Evolutionary conservation across 2,113 vertebrate genomes (phyloP).

Genomic region (Callionymus lyra): DNA sequence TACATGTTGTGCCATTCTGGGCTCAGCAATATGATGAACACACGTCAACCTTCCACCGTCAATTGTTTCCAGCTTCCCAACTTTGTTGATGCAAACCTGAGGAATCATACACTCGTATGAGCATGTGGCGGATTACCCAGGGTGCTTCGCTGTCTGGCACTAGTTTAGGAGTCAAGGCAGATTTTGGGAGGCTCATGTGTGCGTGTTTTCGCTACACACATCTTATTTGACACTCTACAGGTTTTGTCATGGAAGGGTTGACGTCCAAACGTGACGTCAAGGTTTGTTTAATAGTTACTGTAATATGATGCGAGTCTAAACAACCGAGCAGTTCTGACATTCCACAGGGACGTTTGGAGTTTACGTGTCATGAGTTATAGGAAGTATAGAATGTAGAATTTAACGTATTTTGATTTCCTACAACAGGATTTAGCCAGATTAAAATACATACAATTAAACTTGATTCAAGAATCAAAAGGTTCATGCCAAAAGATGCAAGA

Average conservation of each 20-base stretch:
- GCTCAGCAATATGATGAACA: conserved; percentile 41
- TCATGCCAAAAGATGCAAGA: too few species aligned
- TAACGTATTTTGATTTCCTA: too few species aligned
- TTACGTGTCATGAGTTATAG: too few species aligned
- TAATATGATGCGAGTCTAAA: too few species aligned
- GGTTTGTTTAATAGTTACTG: background rate
- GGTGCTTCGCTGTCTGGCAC: conserved; percentile 16
- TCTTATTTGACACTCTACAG: conserved; percentile 9
- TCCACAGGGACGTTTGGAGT: too few species aligned
- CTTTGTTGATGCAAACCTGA: conserved; percentile 16
- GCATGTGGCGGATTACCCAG: conserved; percentile 39
- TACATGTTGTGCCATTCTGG: conserved; percentile 29
- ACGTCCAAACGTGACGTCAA: conserved; percentile 1
- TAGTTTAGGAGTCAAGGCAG: conserved; percentile 12
- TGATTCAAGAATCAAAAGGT: too few species aligned
- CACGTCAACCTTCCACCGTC: conserved; percentile 11
- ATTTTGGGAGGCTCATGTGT: conserved; percentile 11
- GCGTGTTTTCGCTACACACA: background rate
- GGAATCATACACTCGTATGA: conserved; percentile 12
- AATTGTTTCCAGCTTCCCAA: conserved; percentile 51
- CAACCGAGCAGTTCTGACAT: too few species aligned
- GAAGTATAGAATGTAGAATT: too few species aligned
- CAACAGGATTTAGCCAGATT: too few species aligned
- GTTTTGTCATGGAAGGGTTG: conserved; percentile 7
- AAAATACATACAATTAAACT: too few species aligned